Percentiles rank a stretch among this genome's conserved stretches.
Conservation (phyloP, 2,113 vertebrate species). For the Oncorhynchus masou region DNA sequence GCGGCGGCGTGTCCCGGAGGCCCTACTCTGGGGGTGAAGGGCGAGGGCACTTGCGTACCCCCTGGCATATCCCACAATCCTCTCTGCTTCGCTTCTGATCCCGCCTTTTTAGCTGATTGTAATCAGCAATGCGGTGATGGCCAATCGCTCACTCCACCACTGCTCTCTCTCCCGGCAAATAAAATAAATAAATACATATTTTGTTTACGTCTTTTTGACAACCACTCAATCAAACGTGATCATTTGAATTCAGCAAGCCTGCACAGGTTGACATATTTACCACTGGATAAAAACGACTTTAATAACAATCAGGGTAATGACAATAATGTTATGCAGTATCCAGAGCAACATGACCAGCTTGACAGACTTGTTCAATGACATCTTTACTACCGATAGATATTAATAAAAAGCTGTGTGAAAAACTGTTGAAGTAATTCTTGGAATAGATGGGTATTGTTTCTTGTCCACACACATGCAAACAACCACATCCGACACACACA, state of each 20-base stretch:
- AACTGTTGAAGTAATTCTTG: background rate
- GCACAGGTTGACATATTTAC: slow-evolving; percentile 37
- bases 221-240: slow-evolving; percentile 47
- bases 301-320: slow-evolving; percentile 33
- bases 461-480: background rate
- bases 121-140: slow-evolving; percentile 16
- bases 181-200: slow-evolving; percentile 32
- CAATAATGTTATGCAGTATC: slow-evolving; percentile 42
- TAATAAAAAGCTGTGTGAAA: background rate
- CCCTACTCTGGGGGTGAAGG: background rate
- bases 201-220: slow-evolving; percentile 46
- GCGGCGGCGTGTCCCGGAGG: background rate
- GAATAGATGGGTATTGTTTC: background rate
- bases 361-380: slow-evolving; percentile 36
- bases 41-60: background rate
- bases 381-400: slow-evolving; percentile 8
- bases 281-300: slow-evolving; percentile 12
- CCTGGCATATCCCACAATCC: slow-evolving; percentile 31
- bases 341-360: slow-evolving; percentile 31
- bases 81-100: slow-evolving; percentile 13
- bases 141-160: background rate
- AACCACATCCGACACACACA: background rate
- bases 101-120: slow-evolving; percentile 35
- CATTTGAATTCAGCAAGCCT: slow-evolving; percentile 31
- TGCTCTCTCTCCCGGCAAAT: background rate